Conservation (phyloP, 2,113 vertebrate species). For the Garra rufa region DNA sequence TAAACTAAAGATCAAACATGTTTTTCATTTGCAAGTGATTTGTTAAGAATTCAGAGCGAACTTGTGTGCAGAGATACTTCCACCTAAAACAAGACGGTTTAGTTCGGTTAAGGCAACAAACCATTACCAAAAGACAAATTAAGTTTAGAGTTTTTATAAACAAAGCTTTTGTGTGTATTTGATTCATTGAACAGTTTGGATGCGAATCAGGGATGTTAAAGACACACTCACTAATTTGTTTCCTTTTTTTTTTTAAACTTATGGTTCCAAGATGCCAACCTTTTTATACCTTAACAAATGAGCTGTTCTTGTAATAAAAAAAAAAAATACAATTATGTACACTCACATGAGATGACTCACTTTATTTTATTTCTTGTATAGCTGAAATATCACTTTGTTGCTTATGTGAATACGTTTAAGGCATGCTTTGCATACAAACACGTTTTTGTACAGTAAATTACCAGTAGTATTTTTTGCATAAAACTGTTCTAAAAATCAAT, state of each 20-base stretch:
- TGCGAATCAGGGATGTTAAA: not conserved
- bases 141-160: not conserved
- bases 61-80: not conserved
- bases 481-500: not conserved
- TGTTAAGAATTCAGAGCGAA: constrained; percentile 9
- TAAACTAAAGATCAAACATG: constrained; percentile 16
- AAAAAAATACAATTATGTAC: not conserved
- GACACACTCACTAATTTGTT: not conserved
- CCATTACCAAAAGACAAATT: not conserved
- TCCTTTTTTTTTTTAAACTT: not conserved
- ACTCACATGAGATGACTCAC: not conserved
- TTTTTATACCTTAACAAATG: not conserved
- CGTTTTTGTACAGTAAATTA: not conserved
- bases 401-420: not conserved
- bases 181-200: not conserved
- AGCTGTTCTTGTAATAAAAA: not conserved
- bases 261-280: not conserved
- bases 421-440: not conserved
- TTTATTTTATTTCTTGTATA: not conserved
- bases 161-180: not conserved
- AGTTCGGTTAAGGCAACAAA: not conserved
- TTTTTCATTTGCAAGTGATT: constrained; percentile 40
- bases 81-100: not conserved
- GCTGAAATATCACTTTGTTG: not conserved
- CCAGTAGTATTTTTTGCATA: not conserved